These are phyloP conservation scores for Mungos mungo DNA, from an alignment of 2,113 vertebrate genomes.

Conservation along the genomic window DNA sequence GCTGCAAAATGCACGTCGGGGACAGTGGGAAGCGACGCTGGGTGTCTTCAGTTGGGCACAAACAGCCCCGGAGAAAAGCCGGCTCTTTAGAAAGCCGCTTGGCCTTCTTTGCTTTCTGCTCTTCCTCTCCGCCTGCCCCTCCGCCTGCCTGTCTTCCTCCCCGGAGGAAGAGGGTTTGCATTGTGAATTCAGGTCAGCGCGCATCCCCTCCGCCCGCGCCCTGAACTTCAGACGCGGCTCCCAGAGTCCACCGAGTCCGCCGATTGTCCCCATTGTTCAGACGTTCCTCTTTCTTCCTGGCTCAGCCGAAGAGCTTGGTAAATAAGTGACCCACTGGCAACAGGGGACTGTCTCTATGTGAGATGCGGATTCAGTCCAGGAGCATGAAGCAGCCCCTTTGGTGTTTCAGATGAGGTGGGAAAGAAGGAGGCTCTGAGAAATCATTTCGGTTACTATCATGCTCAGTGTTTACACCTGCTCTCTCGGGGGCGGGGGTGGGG, in stretches of 20 bases:
- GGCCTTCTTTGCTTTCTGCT: not conserved
- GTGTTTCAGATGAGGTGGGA: not conserved
- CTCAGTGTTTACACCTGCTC: accelerated
- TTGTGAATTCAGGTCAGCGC: conserved; percentile 15
- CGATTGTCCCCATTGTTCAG: not conserved
- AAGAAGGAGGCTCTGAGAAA: not conserved
- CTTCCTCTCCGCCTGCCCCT: not conserved
- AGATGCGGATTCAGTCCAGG: not conserved
- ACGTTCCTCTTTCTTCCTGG: not conserved
- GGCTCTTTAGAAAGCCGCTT: not conserved
- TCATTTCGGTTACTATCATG: accelerated
- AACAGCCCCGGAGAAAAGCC: not conserved
- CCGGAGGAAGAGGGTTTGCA: not conserved
- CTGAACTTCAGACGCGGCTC: not conserved
- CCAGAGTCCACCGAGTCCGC: not conserved
- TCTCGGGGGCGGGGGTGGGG: not conserved
- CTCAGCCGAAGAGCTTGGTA: not conserved
- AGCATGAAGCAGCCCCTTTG: not conserved
- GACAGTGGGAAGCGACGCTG: not conserved
- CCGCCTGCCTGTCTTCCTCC: not conserved
- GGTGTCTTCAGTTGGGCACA: not conserved
- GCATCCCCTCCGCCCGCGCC: not conserved
- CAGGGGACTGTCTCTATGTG: not conserved
- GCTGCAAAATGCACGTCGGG: not conserved
- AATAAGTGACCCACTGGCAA: not conserved